Conservation (phyloP, 2,888 invertebrate genomes). For the Parasteatoda lunata region DNA sequence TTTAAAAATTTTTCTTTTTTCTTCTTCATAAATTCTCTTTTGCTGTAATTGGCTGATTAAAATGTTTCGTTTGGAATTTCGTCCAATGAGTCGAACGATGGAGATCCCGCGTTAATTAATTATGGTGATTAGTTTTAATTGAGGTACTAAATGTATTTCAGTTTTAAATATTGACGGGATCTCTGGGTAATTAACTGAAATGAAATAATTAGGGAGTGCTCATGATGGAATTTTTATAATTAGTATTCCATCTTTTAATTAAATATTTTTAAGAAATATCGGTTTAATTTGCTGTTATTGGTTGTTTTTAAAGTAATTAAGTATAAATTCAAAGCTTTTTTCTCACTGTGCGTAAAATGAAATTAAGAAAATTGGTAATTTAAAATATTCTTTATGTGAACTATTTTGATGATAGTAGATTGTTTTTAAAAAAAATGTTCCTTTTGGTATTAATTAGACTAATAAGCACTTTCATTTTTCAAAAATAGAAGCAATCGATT, state of each 20-base stretch:
- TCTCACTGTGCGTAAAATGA: too few species aligned
- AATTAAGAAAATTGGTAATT: too few species aligned
- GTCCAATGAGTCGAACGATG: slow-evolving; percentile 11
- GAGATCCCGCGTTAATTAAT: slow-evolving; percentile 60
- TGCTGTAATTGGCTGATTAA: slow-evolving; percentile 62
- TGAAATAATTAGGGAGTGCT: slow-evolving; percentile 50
- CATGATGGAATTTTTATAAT: slow-evolving; percentile 39
- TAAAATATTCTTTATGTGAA: too few species aligned
- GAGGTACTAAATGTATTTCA: slow-evolving; percentile 58
- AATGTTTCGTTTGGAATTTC: slow-evolving; percentile 47
- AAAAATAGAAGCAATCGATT: too few species aligned
- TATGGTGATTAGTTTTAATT: slow-evolving; percentile 68
- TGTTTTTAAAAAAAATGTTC: too few species aligned
- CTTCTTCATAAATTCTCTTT: slow-evolving; percentile 9
- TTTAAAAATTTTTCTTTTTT: not conserved
- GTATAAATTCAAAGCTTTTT: too few species aligned
- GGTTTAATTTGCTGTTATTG: slow-evolving; percentile 44
- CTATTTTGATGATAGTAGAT: too few species aligned
- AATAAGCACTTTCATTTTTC: too few species aligned
- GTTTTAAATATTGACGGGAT: slow-evolving; percentile 65
- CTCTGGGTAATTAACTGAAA: slow-evolving; percentile 47
- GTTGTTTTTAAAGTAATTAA: too few species aligned
- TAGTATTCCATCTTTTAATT: slow-evolving; percentile 24
- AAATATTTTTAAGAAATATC: slow-evolving; percentile 17
- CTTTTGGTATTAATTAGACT: too few species aligned